Percentiles rank a stretch among this genome's conserved stretches.
Conservation (phyloP, 2,113 vertebrate genomes). For the Sinocyclocheilus maitianheensis region DNA sequence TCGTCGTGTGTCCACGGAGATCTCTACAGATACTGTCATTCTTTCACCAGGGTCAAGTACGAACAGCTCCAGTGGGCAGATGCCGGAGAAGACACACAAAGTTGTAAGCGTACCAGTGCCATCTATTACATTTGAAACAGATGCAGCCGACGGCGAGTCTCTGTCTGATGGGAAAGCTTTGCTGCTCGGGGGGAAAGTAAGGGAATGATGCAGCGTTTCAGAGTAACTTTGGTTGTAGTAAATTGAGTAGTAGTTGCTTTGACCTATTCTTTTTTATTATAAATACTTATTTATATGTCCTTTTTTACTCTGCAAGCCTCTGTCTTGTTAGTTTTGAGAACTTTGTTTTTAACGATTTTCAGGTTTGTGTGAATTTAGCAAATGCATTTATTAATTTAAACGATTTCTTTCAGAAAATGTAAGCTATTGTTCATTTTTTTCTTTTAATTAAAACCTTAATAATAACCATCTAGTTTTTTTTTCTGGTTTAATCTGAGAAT, state of each 20-base stretch:
- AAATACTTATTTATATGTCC: background rate
- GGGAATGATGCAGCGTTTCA: background rate
- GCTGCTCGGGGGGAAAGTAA: slow-evolving; percentile 42
- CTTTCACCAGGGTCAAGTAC: slow-evolving; percentile 29
- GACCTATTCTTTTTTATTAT: background rate
- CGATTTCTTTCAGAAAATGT: background rate
- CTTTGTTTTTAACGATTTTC: background rate
- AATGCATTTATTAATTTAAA: background rate
- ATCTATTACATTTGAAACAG: slow-evolving; percentile 21
- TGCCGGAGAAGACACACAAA: slow-evolving; percentile 23
- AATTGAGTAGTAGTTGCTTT: slow-evolving; percentile 1
- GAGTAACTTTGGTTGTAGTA: background rate
- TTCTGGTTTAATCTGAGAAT: background rate
- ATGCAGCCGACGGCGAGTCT: slow-evolving; percentile 34
- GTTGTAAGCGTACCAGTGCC: slow-evolving; percentile 27
- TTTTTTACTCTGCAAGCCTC: background rate
- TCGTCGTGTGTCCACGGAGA: slow-evolving; percentile 59
- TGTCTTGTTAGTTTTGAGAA: background rate
- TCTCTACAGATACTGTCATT: slow-evolving; percentile 51
- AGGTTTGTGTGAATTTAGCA: background rate
- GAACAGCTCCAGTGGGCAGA: slow-evolving; percentile 31
- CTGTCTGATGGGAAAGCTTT: slow-evolving; percentile 49
- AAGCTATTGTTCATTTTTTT: background rate
- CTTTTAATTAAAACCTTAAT: background rate
- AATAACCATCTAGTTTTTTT: background rate